These are phyloP conservation scores for Diabrotica undecimpunctata DNA, from an alignment of 1,140 invertebrate genomes.

Conservation along the genomic window DNA sequence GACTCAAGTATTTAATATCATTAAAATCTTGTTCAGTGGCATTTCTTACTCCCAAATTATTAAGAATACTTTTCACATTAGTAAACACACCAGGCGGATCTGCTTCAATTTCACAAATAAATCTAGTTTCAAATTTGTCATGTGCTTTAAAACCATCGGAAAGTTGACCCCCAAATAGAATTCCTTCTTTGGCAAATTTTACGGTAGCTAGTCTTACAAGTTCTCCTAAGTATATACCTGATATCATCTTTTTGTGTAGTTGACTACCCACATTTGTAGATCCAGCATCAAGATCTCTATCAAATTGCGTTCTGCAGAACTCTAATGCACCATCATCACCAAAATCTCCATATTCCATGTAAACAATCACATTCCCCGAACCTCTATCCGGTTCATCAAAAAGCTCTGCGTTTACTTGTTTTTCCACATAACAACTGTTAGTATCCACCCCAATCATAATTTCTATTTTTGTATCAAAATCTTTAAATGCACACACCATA, in stretches of 20 bases:
- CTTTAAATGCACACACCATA: conserved; percentile 99
- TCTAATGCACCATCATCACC: conserved; percentile 86
- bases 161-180: conserved; percentile 70
- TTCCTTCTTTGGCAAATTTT: conserved; percentile 68
- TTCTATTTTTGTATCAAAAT: conserved; percentile 55
- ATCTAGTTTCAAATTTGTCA: conserved; percentile 86
- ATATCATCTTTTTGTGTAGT: conserved; percentile 88
- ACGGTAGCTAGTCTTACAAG: conserved; percentile 71
- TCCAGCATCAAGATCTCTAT: conserved; percentile 76
- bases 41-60: conserved; percentile 59
- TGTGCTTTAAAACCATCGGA: conserved; percentile 58
- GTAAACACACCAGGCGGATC: conserved; percentile 75
- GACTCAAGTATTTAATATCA: conserved; percentile 72
- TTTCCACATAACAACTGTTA: conserved; percentile 97
- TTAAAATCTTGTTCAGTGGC: conserved; percentile 58
- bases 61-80: conserved; percentile 72
- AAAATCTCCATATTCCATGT: conserved; percentile 97
- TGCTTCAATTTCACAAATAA: conserved; percentile 94
- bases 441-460: conserved; percentile 69
- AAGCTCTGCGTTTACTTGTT: conserved; percentile 63
- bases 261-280: conserved; percentile 75
- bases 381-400: conserved; percentile 50
- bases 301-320: conserved; percentile 84
- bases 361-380: conserved; percentile 81
- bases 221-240: conserved; percentile 90